These are phyloP conservation scores for Acanthosepion lycidas DNA, from an alignment of 2,888 invertebrate genomes.

Conservation along the genomic window DNA sequence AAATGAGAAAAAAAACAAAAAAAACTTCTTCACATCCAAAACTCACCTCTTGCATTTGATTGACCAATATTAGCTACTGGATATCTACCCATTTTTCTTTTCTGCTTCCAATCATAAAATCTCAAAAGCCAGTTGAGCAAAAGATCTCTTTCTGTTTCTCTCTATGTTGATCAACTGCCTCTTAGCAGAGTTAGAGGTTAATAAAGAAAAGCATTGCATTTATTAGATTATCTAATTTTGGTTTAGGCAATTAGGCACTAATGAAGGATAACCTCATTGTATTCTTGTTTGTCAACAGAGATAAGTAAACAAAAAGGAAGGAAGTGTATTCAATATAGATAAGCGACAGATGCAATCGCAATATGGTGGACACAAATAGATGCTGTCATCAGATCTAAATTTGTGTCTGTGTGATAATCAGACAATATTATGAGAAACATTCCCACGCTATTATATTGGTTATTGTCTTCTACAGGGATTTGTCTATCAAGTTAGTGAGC, in stretches of 20 bases:
- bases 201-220: background rate
- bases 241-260: background rate
- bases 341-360: background rate
- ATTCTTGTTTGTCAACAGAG: background rate
- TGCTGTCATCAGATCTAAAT: background rate
- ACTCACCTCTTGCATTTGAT: background rate
- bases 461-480: slow-evolving; percentile 2
- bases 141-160: background rate
- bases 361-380: background rate
- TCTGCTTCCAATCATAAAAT: background rate
- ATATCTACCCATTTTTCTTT: background rate
- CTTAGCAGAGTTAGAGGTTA: background rate
- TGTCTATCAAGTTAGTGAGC: background rate
- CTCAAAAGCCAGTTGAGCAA: background rate
- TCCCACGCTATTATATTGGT: background rate
- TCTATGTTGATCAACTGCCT: background rate
- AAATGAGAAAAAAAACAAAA: too few species aligned
- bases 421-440: background rate
- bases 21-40: background rate
- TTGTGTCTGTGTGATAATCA: background rate
- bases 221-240: slow-evolving; percentile 15
- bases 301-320: background rate
- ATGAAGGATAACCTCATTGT: background rate
- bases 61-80: background rate
- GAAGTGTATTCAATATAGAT: background rate